These are phyloP conservation scores for Melanogrammus aeglefinus DNA, from an alignment of 2,797 vertebrate species.

Conservation along the genomic window DNA sequence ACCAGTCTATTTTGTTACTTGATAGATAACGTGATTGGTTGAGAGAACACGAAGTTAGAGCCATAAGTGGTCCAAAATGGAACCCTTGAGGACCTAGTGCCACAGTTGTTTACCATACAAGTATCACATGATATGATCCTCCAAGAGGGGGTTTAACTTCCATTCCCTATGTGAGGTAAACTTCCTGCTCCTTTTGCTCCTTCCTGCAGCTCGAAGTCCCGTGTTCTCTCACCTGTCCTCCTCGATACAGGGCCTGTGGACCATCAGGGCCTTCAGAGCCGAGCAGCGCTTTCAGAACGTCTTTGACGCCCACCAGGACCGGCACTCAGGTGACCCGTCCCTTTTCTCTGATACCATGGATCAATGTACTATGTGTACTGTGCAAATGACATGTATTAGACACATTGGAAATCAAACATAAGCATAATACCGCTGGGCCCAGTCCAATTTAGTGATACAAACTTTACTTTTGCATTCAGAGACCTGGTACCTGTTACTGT, in stretches of 20 bases:
- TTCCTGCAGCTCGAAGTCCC: constrained; percentile 82
- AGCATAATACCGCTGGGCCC: neutral
- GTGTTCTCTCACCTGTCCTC: constrained; percentile 94
- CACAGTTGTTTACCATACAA: neutral
- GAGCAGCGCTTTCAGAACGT: constrained; percentile 85
- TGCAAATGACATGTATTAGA: too few species aligned
- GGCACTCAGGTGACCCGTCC: constrained; percentile 81
- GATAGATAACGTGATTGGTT: neutral
- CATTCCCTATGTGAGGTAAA: neutral
- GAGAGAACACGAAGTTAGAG: neutral
- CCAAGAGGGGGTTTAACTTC: neutral
- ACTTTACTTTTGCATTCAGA: constrained; percentile 64
- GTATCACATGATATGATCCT: neutral
- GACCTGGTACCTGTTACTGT: constrained; percentile 93
- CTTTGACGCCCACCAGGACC: constrained; percentile 90
- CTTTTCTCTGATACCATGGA: neutral
- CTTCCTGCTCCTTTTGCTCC: constrained; percentile 6
- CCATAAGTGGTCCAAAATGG: too few species aligned
- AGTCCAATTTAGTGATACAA: neutral
- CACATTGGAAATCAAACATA: neutral
- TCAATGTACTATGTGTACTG: too few species aligned
- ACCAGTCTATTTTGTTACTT: too few species aligned
- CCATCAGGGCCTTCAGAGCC: constrained; percentile 87
- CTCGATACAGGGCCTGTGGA: constrained; percentile 92
- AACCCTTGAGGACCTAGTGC: too few species aligned